Conservation (phyloP, 2,888 invertebrate species). For the Cetonia aurata region DNA sequence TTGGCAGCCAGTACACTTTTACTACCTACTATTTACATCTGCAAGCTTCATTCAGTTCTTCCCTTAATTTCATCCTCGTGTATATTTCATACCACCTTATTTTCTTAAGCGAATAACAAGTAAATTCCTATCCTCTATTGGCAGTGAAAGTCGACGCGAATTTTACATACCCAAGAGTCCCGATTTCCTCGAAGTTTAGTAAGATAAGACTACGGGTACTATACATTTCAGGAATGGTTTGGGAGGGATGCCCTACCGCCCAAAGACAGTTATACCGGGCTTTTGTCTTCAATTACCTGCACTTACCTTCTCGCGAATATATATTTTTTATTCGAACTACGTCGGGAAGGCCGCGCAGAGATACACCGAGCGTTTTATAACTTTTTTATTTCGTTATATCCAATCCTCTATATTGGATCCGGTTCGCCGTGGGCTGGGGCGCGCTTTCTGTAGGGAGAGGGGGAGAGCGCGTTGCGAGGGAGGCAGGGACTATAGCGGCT, state of each 20-base stretch:
- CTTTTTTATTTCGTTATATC: slow-evolving; percentile 56
- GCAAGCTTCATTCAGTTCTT: background rate
- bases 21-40: no score
- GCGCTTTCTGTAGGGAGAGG: slow-evolving; percentile 3
- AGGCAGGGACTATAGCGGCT: slow-evolving; percentile 22
- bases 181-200: slow-evolving; percentile 8
- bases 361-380: slow-evolving; percentile 52
- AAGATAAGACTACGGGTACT: slow-evolving; percentile 3
- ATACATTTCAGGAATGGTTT: slow-evolving; percentile 22
- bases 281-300: slow-evolving; percentile 54
- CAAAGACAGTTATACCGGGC: slow-evolving; percentile 46
- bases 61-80: background rate
- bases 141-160: background rate
- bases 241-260: background rate
- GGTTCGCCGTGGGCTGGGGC: slow-evolving; percentile 1
- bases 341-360: slow-evolving; percentile 39
- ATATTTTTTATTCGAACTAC: slow-evolving; percentile 51
- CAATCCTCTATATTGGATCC: slow-evolving; percentile 56
- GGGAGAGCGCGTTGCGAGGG: slow-evolving; percentile 13
- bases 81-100: background rate
- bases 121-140: slow-evolving; percentile 7
- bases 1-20: no score
- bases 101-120: slow-evolving; percentile 10
- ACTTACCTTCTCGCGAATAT: slow-evolving; percentile 51
- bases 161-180: background rate